These are phyloP conservation scores for Pycnomerus fuliginosus DNA, from an alignment of 2,888 invertebrate species.

Conservation along the genomic window DNA sequence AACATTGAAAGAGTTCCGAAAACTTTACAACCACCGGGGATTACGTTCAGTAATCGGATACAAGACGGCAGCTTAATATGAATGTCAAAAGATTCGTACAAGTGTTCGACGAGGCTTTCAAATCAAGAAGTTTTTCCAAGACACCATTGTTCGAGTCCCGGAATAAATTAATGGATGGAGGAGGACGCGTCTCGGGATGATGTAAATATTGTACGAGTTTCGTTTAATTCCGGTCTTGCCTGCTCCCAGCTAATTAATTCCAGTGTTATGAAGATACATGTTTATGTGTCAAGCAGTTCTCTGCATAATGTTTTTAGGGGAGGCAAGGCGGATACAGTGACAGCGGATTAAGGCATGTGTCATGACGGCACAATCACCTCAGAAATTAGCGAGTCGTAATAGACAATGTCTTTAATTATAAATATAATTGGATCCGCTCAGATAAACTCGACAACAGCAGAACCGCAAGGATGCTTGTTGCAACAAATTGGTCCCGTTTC, in stretches of 20 bases:
- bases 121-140: slow-evolving; percentile 15
- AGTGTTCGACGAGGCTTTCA: slow-evolving; percentile 19
- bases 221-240: slow-evolving; percentile 11
- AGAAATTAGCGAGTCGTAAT: slow-evolving; percentile 17
- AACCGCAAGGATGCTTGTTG: slow-evolving; percentile 9
- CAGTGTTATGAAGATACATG: slow-evolving; percentile 23
- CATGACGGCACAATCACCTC: slow-evolving; percentile 17
- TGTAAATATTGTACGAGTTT: too few species aligned
- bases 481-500: slow-evolving; percentile 21
- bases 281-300: slow-evolving; percentile 24
- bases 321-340: slow-evolving; percentile 15
- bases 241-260: slow-evolving; percentile 19
- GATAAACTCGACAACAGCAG: slow-evolving; percentile 16
- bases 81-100: slow-evolving; percentile 31
- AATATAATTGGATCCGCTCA: slow-evolving; percentile 22
- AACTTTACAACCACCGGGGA: slow-evolving; percentile 24
- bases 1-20: slow-evolving; percentile 24
- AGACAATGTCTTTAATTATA: slow-evolving; percentile 25
- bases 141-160: slow-evolving; percentile 10
- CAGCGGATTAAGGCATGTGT: slow-evolving; percentile 22
- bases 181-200: too few species aligned
- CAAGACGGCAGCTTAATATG: slow-evolving; percentile 28
- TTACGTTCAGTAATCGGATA: slow-evolving; percentile 28
- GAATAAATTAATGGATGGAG: too few species aligned
- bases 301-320: slow-evolving; percentile 20